Evolutionary conservation across 2,113 vertebrate genomes (phyloP).

Genomic region (Acanthochromis polyacanthus): DNA sequence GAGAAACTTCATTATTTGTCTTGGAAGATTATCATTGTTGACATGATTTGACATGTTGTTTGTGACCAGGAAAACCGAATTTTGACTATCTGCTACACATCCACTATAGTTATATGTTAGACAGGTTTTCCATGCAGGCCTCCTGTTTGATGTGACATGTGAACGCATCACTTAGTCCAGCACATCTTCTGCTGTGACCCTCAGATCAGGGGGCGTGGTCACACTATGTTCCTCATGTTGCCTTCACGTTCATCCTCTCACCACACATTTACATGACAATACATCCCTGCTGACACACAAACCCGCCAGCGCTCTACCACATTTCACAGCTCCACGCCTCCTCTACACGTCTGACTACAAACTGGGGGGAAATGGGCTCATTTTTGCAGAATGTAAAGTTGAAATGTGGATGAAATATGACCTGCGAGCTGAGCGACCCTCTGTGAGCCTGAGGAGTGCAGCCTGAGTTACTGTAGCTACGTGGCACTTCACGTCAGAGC

Average conservation of each 20-base stretch:
- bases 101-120: too few species aligned
- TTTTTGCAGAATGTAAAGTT: not conserved
- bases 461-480: slow-evolving; percentile 73
- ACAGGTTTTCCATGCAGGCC: not conserved
- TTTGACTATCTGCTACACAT: too few species aligned
- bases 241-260: slow-evolving; percentile 37
- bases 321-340: not conserved
- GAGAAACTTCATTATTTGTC: too few species aligned
- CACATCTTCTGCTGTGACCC: slow-evolving; percentile 6
- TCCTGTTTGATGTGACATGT: slow-evolving; percentile 35
- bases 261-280: slow-evolving; percentile 5
- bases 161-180: slow-evolving; percentile 8
- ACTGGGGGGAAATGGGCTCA: not conserved
- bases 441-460: not conserved
- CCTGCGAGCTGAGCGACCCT: slow-evolving; percentile 2
- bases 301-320: not conserved
- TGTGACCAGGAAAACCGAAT: too few species aligned
- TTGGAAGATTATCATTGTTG: too few species aligned
- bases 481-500: slow-evolving; percentile 85
- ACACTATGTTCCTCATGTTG: slow-evolving; percentile 14
- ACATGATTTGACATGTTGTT: too few species aligned
- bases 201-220: slow-evolving; percentile 54
- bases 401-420: not conserved
- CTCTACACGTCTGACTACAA: not conserved
- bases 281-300: not conserved